Conservation (phyloP, 2,113 vertebrate species). For the Oxygymnocypris stewartii region DNA sequence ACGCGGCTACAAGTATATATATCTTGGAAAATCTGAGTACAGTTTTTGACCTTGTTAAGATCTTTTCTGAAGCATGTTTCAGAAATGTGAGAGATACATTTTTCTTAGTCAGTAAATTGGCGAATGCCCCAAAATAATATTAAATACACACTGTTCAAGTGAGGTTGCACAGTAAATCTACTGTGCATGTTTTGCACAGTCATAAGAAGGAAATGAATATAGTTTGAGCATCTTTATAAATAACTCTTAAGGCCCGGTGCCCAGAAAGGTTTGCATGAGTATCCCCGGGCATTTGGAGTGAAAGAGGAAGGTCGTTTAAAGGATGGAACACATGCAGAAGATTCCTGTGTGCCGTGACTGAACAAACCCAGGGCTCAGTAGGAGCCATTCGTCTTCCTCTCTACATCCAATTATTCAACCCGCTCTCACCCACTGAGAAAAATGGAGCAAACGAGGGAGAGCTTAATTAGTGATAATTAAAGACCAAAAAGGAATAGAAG, state of each 20-base stretch:
- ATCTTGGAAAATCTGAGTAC: background rate
- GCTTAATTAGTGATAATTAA: slow-evolving; percentile 53
- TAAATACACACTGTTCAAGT: background rate
- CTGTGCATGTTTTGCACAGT: background rate
- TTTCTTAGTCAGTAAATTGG: background rate
- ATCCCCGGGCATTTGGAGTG: background rate
- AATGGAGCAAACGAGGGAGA: slow-evolving; percentile 41
- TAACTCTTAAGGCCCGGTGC: background rate
- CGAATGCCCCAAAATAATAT: background rate
- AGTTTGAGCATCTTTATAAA: slow-evolving; percentile 6
- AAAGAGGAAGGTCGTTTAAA: slow-evolving; percentile 30
- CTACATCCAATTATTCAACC: slow-evolving; percentile 22
- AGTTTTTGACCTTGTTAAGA: background rate
- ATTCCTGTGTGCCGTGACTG: slow-evolving; percentile 20
- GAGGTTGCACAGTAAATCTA: background rate
- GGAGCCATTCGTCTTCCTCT: slow-evolving; percentile 32
- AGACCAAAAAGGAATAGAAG: slow-evolving; percentile 40
- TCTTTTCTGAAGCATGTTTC: background rate
- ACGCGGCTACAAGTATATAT: background rate
- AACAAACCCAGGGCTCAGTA: background rate
- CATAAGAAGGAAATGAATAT: background rate
- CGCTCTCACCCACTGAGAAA: slow-evolving; percentile 39
- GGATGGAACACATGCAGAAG: slow-evolving; percentile 10
- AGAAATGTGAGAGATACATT: background rate
- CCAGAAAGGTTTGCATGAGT: slow-evolving; percentile 11